Evolutionary conservation across 1,140 invertebrate genomes (phyloP), one percentile per base, ranked within the genome.

Genomic region (Drosophila seguyi): DNA sequence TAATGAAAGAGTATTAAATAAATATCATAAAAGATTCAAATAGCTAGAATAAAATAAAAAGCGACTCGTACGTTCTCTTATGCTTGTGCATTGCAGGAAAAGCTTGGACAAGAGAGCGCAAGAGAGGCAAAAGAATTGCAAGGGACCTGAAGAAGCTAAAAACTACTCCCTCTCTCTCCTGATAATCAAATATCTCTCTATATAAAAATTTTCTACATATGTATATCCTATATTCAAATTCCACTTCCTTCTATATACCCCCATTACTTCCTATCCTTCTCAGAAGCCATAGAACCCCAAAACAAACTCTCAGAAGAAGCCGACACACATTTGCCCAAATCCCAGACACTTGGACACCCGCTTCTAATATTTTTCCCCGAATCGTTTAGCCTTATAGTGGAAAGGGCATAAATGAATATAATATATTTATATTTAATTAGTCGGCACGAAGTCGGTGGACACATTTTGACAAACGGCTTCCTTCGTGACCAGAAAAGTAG

Each of bases 401-500:
- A 13, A 27, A 18, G 42, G 44, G 65, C 14, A 42, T 48, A n/a
- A 36, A 27, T 66, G 18, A 16, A 45, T 71, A 47, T 59, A 75
- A 81, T 76, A 85, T 85, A 85, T 85, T 71, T 74, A 13, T 52
- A 75, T 87, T 79, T 87, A 86, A 86, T 87, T 82, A 79, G 67
- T 66, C 53, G 69, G 63, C 76, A 88, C 76, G 84, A 83, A 86
- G 60, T 62, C 47, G 47, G 41, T 81, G 74, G 81, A 88, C 85
- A 81, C 55, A 68, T 74, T 68, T 79, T 88, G 81, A 90, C 56
- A 72, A 90, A 90, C 74, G 81, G 60, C 86, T 88, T 88, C 86
- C 78, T 83, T 69, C 66, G 75, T 87, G 66, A 73, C 71, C 69
- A 63, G 81, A n/a, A 63, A 57, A 47, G 11, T 59, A 69, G 77